phyloP scores from a whole-genome alignment of 2,888 invertebrate genomes.

The Morpho helenor region DNA sequence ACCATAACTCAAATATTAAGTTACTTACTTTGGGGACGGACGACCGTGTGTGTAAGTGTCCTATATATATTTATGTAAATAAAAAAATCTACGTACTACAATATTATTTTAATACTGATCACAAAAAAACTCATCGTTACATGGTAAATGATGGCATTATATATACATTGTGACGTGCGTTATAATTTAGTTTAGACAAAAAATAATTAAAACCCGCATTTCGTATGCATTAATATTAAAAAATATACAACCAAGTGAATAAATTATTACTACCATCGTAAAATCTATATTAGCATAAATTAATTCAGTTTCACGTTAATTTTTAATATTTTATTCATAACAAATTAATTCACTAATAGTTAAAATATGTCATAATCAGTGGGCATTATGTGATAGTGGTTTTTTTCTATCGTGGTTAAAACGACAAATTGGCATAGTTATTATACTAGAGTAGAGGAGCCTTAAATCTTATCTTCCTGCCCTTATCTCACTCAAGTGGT shows the following conservation, averaged over 20 bases:
- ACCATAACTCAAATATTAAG: no score
- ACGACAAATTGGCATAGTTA: no score
- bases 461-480: no score
- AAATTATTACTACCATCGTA: constrained; percentile 46
- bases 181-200: constrained; percentile 60
- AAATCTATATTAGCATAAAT: constrained; percentile 12
- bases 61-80: background rate
- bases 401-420: no score
- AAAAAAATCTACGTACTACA: constrained; percentile 47
- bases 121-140: constrained; percentile 51
- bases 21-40: no score
- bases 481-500: no score
- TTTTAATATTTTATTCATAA: background rate
- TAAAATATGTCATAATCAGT: no score
- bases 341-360: background rate
- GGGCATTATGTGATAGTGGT: no score
- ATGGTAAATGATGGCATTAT: constrained; percentile 66
- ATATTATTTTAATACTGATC: constrained; percentile 76
- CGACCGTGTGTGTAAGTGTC: no score
- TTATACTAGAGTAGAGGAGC: no score
- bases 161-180: constrained; percentile 67
- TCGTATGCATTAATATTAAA: constrained; percentile 43
- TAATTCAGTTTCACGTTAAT: constrained; percentile 15
- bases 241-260: constrained; percentile 56
- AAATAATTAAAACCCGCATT: constrained; percentile 63